These are phyloP conservation scores for Telenomus remus DNA, from an alignment of 1,140 invertebrate species.

Conservation along the genomic window DNA sequence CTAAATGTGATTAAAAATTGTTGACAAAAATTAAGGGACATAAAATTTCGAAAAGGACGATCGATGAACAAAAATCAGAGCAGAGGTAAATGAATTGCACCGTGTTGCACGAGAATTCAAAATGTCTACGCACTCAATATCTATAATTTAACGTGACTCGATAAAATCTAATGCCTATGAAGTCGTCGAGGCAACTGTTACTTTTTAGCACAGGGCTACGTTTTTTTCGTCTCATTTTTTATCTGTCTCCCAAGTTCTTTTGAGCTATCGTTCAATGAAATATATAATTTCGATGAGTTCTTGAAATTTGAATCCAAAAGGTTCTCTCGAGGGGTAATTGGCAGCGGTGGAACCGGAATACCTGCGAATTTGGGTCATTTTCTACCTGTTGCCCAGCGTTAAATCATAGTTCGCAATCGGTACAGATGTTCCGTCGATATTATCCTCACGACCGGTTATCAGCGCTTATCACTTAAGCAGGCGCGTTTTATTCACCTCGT, in stretches of 20 bases:
- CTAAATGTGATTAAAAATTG: no score
- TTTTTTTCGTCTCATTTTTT: no score
- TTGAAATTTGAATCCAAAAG: conserved; percentile 5
- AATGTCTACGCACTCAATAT: background rate
- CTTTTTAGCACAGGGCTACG: no score
- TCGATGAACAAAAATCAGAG: no score
- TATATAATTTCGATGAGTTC: conserved; percentile 6
- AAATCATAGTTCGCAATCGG: conserved; percentile 3
- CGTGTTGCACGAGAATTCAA: background rate
- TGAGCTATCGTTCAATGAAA: background rate
- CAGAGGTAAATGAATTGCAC: background rate
- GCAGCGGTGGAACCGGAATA: conserved; percentile 1
- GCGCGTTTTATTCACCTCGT: background rate
- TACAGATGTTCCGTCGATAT: conserved; percentile 37
- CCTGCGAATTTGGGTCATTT: conserved; percentile 39
- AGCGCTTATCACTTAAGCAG: conserved; percentile 15
- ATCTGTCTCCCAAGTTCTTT: no score
- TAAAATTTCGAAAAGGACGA: no score
- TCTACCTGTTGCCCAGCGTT: conserved; percentile 26
- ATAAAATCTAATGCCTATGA: conserved; percentile 3
- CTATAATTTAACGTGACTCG: conserved; percentile 12
- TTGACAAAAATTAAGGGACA: no score
- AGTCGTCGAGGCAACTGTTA: no score
- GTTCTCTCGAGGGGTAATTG: background rate
- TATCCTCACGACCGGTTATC: background rate